Evolutionary conservation across 2,797 vertebrate genomes (phyloP).

Genomic region (Micropoecilia bifurca): DNA sequence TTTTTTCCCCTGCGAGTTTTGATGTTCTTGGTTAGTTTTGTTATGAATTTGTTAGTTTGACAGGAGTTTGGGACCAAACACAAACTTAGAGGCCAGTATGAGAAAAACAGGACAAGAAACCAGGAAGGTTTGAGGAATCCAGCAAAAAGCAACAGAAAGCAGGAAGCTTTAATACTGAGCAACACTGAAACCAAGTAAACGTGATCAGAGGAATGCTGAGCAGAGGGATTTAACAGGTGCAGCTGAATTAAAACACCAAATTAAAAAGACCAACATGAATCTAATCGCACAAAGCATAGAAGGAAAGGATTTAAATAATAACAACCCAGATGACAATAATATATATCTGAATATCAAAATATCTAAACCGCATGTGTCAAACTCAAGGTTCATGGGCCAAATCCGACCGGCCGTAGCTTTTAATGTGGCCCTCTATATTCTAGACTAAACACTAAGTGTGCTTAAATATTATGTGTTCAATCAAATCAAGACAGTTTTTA

Average conservation of each 20-base stretch:
- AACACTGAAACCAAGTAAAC: not conserved
- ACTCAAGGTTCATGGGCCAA: no score
- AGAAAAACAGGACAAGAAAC: not conserved
- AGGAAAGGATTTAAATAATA: not conserved
- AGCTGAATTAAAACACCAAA: not conserved
- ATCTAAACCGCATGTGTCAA: no score
- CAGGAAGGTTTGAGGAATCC: not conserved
- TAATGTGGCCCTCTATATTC: no score
- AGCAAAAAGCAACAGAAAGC: not conserved
- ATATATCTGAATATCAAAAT: no score
- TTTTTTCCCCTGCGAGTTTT: not conserved
- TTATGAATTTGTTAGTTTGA: not conserved
- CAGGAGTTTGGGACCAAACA: not conserved
- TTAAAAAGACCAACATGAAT: not conserved
- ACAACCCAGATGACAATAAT: no score
- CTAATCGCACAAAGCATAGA: not conserved
- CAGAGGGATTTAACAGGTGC: not conserved
- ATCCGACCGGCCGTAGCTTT: no score
- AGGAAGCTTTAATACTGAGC: not conserved
- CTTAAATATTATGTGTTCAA: no score
- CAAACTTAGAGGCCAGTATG: not conserved
- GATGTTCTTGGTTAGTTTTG: not conserved
- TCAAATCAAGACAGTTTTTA: no score
- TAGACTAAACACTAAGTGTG: no score
- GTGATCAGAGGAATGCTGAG: not conserved